phyloP scores from a whole-genome alignment of 2,888 invertebrate species.

The Encarsia formosa region DNA sequence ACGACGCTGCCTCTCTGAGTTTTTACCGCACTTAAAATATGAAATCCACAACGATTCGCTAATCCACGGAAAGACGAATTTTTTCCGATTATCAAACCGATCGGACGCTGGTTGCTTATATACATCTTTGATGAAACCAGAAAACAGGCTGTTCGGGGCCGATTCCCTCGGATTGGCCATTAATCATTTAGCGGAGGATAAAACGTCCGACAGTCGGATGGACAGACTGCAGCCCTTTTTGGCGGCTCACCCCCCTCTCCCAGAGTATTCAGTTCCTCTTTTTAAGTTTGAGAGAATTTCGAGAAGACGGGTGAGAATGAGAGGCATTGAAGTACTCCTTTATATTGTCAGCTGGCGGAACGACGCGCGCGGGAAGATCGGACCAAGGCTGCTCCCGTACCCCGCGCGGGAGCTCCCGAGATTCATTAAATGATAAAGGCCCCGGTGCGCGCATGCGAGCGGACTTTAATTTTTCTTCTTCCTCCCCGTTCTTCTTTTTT shows the following conservation, averaged over 20 bases:
- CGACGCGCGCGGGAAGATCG: slow-evolving; percentile 14
- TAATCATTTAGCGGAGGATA: neutral
- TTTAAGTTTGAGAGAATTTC: slow-evolving; percentile 20
- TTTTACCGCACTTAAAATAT: too few species aligned
- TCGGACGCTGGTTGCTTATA: too few species aligned
- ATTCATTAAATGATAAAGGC: slow-evolving; percentile 46
- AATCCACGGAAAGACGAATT: too few species aligned
- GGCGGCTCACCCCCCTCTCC: slow-evolving; percentile 38
- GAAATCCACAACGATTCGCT: too few species aligned
- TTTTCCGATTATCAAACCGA: too few species aligned
- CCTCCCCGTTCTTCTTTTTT: neutral
- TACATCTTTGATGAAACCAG: neutral
- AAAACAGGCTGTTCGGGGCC: neutral
- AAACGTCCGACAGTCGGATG: slow-evolving; percentile 40
- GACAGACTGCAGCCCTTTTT: slow-evolving; percentile 25
- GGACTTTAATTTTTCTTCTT: neutral
- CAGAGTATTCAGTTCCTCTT: slow-evolving; percentile 1
- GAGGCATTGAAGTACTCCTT: neutral
- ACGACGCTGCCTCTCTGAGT: too few species aligned
- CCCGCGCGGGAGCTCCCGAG: slow-evolving; percentile 32
- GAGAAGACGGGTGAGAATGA: slow-evolving; percentile 15
- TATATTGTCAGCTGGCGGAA: neutral
- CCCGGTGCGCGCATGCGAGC: neutral
- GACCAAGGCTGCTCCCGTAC: slow-evolving; percentile 25
- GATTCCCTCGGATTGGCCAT: slow-evolving; percentile 8